Conservation (phyloP, 1,140 invertebrate genomes). For the Drosophila mauritiana region DNA sequence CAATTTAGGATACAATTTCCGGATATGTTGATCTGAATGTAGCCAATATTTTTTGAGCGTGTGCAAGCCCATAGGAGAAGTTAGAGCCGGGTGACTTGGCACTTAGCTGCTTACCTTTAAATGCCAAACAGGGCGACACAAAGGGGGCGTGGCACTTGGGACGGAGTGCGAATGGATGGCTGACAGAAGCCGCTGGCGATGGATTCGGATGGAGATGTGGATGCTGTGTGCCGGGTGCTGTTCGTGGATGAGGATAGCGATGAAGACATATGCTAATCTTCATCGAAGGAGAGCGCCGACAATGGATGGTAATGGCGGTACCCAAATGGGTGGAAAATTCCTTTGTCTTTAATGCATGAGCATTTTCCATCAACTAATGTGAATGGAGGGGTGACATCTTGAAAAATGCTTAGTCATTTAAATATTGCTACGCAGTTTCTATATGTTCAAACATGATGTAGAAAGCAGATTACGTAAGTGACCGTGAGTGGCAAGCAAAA, state of each 20-base stretch:
- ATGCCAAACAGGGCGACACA: slow-evolving; percentile 45
- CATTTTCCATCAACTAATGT: slow-evolving; percentile 13
- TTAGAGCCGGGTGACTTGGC: slow-evolving; percentile 38
- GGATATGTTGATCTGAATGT: not conserved
- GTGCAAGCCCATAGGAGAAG: slow-evolving; percentile 10
- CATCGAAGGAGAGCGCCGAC: slow-evolving; percentile 25
- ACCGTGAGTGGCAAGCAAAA: too few species aligned
- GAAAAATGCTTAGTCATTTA: not conserved
- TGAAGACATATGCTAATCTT: slow-evolving; percentile 50
- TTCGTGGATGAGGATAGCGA: slow-evolving; percentile 12
- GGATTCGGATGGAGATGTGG: slow-evolving; percentile 17
- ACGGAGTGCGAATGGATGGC: slow-evolving; percentile 42
- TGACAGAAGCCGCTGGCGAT: slow-evolving; percentile 33
- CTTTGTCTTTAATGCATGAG: slow-evolving; percentile 38
- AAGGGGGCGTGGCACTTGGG: slow-evolving; percentile 23
- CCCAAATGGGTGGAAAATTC: slow-evolving; percentile 31
- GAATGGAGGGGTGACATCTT: not conserved
- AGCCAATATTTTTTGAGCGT: slow-evolving; percentile 6
- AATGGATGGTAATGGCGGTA: slow-evolving; percentile 19
- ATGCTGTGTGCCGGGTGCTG: not conserved
- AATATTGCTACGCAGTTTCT: not conserved
- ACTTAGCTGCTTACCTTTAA: slow-evolving; percentile 60
- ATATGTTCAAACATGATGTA: too few species aligned
- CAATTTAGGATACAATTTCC: too few species aligned
- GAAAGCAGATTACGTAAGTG: too few species aligned